Base-by-base conservation (phyloP, 2,888 invertebrate species). In the Watsonalla cultraria region DNA sequence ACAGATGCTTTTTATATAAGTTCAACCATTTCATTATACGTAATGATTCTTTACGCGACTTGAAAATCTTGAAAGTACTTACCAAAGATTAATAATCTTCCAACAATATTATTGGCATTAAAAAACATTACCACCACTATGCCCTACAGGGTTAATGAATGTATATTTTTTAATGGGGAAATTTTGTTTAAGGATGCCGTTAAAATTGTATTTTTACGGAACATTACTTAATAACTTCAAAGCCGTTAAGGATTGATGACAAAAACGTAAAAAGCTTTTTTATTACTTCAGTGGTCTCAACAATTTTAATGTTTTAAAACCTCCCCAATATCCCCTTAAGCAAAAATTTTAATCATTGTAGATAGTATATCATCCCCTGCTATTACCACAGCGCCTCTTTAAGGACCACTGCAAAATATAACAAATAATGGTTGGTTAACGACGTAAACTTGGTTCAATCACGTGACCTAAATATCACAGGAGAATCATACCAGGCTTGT, bases 121-220 rank as follows among this genome's bases (percentile, higher is more conserved):
- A 77, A 75, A 70, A 64, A 71, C 71, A 65, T 68, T 74, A 73
- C 64, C 72, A 49, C 74, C 66, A 67, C 62, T 63, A 60, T 62
- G 66, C 65, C 67, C 68, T 65, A 65, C 68, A 68, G 65, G 70
- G 76, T 79, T 76, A 74, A 76, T 70, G 66, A 76, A 72, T 78
- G 77, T 78, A 72, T 76, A 70, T 66, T 79, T 66, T 79, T 78
- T 82, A 81, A 82, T 84, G 78, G 78, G 74, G 68, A 72, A 79
- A 82, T 79, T 74, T 76, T 81, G 80, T 81, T 76, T 74, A 72
- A 71, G 67, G 68, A 65, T 57, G 56, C 60, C 56, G 57, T 68
- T 63, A 61, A 64, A 58, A 53, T 53, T 52, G 57, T 69, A 68
- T 66, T 60, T 56, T 65, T 66, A 56, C 48, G 42, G 50, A 57